Evolutionary conservation across 2,888 invertebrate genomes (phyloP).

Genomic region (Orthonychiurus folsomi): DNA sequence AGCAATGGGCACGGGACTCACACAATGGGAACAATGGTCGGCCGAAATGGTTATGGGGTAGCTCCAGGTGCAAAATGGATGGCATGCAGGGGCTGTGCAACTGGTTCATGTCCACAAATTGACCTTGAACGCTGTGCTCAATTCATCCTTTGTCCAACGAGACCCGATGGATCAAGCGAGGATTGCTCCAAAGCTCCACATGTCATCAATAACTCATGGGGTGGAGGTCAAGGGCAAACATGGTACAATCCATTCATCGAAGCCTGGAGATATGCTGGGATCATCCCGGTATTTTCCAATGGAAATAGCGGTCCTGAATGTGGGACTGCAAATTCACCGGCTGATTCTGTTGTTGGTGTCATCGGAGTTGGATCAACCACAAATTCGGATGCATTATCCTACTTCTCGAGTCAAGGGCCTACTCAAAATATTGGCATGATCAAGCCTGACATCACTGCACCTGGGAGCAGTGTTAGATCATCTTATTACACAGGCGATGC

Average conservation of each 20-base stretch:
- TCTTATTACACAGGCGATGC: too few species aligned
- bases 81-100: background rate
- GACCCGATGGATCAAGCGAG: background rate
- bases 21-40: slow-evolving; percentile 6
- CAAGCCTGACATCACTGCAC: too few species aligned
- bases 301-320: slow-evolving; percentile 4
- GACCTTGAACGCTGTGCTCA: slow-evolving; percentile 17
- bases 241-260: slow-evolving; percentile 14
- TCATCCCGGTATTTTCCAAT: slow-evolving; percentile 21
- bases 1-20: slow-evolving; percentile 7
- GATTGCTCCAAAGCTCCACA: slow-evolving; percentile 17
- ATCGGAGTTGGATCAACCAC: too few species aligned
- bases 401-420: too few species aligned
- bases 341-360: too few species aligned
- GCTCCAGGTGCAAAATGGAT: slow-evolving; percentile 13
- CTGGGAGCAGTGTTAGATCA: too few species aligned
- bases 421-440: background rate
- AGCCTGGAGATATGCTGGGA: slow-evolving; percentile 17
- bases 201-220: slow-evolving; percentile 19
- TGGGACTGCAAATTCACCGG: background rate
- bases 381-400: too few species aligned
- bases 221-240: slow-evolving; percentile 16
- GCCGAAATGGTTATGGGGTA: slow-evolving; percentile 1
- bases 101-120: slow-evolving; percentile 2
- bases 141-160: slow-evolving; percentile 18